Base-by-base conservation (phyloP, 2,113 vertebrate species). In the Phocoena phocoena region DNA sequence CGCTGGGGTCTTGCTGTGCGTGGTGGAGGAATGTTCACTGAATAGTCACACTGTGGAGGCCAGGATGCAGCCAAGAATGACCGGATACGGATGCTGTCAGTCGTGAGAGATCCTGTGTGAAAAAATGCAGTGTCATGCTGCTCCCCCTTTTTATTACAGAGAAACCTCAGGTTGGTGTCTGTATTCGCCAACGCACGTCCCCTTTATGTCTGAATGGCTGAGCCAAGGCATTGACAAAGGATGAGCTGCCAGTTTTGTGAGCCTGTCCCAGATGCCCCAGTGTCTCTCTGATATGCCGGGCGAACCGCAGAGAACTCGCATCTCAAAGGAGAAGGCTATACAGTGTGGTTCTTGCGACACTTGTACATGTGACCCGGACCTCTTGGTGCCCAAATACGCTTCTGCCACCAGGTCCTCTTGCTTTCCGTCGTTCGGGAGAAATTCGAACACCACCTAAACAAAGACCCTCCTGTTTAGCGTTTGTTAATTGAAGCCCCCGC, bases 321-420 rank as follows among this genome's bases (percentile, higher is more conserved):
- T 25, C 47, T 41, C 28, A 8, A 1, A 12, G 1, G 9, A n/a
- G 41, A n/a, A 44, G 28, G 8, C 2, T 1, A 6, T 3, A 14
- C 21, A 38, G 0, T 0, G 1, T 18, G 17, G 28, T 13, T 1
- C 10, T 11, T 36, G 2, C 44, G 0, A 2, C 6, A 5, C 26
- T 8, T 13, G 41, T 15, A 12, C 3, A 1, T n/a, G 0, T 36
- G 1, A 5, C 4, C 82, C 15, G 18, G 18, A 21, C 25, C 68
- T 79, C 17, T 23, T 11, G 33, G 41, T 26, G 18, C 88, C 23
- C 41, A 28, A 25, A 28, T 11, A 0, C 58, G 36, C 1, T 81
- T 62, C 18, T 55, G 8, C 36, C 44, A 31, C n/a, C 12, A 10
- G 5, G 8, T 44, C 71, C 10, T 83, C 12, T 38, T 31, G 21